Percentiles rank a stretch among this genome's conserved stretches.
phyloP scores from a whole-genome alignment of 2,888 invertebrate genomes.

The Oxytorus armatus region DNA sequence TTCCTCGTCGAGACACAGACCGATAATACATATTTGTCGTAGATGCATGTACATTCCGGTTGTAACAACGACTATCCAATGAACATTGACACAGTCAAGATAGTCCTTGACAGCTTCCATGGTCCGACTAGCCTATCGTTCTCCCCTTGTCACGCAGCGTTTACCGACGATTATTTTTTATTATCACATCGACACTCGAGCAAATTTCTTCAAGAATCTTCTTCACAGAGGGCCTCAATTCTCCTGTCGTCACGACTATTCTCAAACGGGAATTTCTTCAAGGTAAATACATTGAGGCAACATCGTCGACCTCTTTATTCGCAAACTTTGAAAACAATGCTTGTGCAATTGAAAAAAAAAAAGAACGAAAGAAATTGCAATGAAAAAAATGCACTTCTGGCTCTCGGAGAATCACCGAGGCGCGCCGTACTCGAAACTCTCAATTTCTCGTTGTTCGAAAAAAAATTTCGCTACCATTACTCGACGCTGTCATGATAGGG shows the following conservation, averaged over 20 bases:
- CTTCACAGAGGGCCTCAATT: slow-evolving; percentile 1
- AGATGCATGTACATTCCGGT: slow-evolving; percentile 82
- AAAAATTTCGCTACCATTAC: neutral
- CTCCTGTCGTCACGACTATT: neutral
- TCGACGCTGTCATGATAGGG: slow-evolving; percentile 44
- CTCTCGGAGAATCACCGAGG: neutral
- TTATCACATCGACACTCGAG: neutral
- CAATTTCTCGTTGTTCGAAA: slow-evolving; percentile 44
- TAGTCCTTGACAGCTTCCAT: slow-evolving; percentile 80
- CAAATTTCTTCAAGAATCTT: neutral
- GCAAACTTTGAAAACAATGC: slow-evolving; percentile 1
- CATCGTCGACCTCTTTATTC: slow-evolving; percentile 17
- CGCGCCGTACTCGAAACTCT: slow-evolving; percentile 11
- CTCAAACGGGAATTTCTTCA: slow-evolving; percentile 1
- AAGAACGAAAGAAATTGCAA: neutral
- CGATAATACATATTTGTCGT: slow-evolving; percentile 82
- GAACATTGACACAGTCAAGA: slow-evolving; percentile 77
- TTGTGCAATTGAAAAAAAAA: neutral
- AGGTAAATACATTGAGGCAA: slow-evolving; percentile 7
- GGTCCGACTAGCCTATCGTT: slow-evolving; percentile 4
- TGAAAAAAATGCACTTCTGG: slow-evolving; percentile 2
- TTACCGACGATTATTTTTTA: neutral
- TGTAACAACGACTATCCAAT: slow-evolving; percentile 80
- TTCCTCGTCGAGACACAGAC: slow-evolving; percentile 78
- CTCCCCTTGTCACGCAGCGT: too few relatives aligned